Percentiles rank a stretch among this genome's conserved stretches.
These are phyloP conservation scores for Watsonalla binaria DNA, from an alignment of 2,888 invertebrate species.

Conservation along the genomic window DNA sequence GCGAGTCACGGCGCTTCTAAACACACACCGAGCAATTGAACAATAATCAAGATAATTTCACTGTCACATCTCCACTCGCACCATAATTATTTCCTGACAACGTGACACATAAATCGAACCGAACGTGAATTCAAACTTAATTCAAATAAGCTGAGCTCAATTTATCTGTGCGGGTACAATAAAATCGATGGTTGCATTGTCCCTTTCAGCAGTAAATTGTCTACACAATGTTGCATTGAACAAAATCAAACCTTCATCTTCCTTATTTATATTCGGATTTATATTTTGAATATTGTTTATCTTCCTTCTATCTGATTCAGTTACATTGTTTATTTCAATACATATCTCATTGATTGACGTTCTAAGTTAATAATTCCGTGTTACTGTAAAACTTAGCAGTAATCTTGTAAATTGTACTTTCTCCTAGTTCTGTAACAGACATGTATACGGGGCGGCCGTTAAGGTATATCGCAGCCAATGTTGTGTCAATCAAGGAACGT, in stretches of 20 bases:
- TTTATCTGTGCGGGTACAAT: conserved; percentile 50
- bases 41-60: conserved; percentile 46
- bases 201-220: conserved; percentile 43
- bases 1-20: conserved; percentile 47
- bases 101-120: conserved; percentile 59
- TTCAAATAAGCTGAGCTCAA: conserved; percentile 40
- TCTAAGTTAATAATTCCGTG: background rate
- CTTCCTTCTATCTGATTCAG: conserved; percentile 12
- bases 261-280: conserved; percentile 16
- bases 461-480: conserved; percentile 29
- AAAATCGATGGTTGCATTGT: conserved; percentile 53
- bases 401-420: conserved; percentile 29
- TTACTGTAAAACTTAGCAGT: conserved; percentile 25
- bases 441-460: conserved; percentile 26
- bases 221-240: conserved; percentile 29
- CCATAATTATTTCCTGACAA: conserved; percentile 55
- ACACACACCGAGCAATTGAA: conserved; percentile 35
- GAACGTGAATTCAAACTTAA: conserved; percentile 44
- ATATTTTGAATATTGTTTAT: conserved; percentile 6
- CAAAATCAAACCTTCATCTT: conserved; percentile 8
- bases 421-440: conserved; percentile 16
- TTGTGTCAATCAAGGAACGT: conserved; percentile 38
- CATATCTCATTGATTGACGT: background rate
- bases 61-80: conserved; percentile 37
- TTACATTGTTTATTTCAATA: background rate